Evolutionary conservation across 2,888 invertebrate genomes (phyloP).

Genomic region (Dasypogon diadema): DNA sequence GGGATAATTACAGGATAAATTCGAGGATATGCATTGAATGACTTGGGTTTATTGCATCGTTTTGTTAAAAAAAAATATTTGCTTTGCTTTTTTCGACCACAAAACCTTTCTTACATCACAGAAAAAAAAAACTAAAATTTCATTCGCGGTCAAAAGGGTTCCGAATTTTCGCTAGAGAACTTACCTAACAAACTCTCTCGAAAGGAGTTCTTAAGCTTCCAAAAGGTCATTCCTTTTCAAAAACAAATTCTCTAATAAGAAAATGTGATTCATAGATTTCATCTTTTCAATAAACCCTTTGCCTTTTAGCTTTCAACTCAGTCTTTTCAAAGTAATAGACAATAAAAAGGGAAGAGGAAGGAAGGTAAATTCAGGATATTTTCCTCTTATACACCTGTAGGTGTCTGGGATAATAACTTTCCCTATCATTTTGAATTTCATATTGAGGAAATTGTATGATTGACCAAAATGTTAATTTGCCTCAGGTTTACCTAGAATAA

Average conservation of each 20-base stretch:
- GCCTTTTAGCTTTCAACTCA: not conserved
- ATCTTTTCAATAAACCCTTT: conserved; percentile 15
- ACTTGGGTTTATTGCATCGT: no score
- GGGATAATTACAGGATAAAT: no score
- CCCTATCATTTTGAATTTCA: conserved; percentile 26
- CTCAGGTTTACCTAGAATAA: not conserved
- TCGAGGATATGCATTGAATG: no score
- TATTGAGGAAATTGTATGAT: not conserved
- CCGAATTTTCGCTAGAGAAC: no score
- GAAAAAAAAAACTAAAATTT: no score
- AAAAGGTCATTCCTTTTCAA: no score
- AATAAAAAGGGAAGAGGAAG: conserved; percentile 4
- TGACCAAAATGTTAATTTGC: conserved; percentile 16
- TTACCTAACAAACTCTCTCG: no score
- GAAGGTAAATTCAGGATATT: not conserved
- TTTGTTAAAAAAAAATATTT: no score
- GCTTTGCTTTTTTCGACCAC: no score
- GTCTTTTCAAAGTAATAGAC: not conserved
- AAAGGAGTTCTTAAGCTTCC: no score
- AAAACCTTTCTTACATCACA: no score
- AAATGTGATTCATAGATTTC: conserved; percentile 28
- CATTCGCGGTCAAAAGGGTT: no score
- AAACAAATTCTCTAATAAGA: not conserved
- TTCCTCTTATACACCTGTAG: conserved; percentile 8
- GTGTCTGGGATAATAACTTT: conserved; percentile 24